These are phyloP conservation scores for Sinodicranocentrus sp. DNA, from an alignment of 2,888 invertebrate species.

Conservation along the genomic window DNA sequence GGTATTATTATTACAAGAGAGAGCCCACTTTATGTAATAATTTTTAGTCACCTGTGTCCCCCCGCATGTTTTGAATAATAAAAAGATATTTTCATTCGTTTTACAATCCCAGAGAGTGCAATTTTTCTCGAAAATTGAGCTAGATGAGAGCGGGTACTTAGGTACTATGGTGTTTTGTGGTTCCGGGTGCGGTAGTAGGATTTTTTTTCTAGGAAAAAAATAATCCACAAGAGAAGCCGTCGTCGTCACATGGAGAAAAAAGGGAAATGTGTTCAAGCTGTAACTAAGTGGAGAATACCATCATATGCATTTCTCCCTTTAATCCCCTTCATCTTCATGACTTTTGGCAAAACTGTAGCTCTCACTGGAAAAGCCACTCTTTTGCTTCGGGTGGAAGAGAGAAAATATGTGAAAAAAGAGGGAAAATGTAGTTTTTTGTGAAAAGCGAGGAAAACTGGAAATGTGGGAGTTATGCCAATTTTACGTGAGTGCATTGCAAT, in stretches of 20 bases:
- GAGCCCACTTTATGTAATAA: constrained; percentile 38
- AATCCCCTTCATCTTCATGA: constrained; percentile 62
- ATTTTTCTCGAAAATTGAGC: not conserved
- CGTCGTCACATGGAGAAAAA: too few relatives aligned
- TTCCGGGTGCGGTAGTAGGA: not conserved
- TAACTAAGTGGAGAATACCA: too few relatives aligned
- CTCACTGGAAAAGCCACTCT: not conserved
- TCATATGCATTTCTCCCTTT: constrained; percentile 22
- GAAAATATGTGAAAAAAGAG: constrained; percentile 27
- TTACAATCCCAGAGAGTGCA: constrained; percentile 1
- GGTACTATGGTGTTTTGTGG: constrained; percentile 7
- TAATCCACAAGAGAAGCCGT: too few relatives aligned
- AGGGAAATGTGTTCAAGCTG: not conserved
- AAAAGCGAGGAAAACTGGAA: constrained; percentile 33
- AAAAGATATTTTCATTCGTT: constrained; percentile 54
- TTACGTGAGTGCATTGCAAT: constrained; percentile 63
- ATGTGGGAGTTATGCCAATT: constrained; percentile 62
- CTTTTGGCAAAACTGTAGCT: constrained; percentile 47
- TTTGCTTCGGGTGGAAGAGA: too few relatives aligned
- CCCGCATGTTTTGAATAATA: constrained; percentile 58
- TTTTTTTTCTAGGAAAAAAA: not conserved
- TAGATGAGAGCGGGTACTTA: not conserved
- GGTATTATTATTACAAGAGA: constrained; percentile 37
- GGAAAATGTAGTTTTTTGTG: constrained; percentile 36
- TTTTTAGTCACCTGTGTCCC: constrained; percentile 56